These are phyloP conservation scores for Gorsachius magnificus DNA, from an alignment of 2,797 vertebrate species.

Conservation along the genomic window DNA sequence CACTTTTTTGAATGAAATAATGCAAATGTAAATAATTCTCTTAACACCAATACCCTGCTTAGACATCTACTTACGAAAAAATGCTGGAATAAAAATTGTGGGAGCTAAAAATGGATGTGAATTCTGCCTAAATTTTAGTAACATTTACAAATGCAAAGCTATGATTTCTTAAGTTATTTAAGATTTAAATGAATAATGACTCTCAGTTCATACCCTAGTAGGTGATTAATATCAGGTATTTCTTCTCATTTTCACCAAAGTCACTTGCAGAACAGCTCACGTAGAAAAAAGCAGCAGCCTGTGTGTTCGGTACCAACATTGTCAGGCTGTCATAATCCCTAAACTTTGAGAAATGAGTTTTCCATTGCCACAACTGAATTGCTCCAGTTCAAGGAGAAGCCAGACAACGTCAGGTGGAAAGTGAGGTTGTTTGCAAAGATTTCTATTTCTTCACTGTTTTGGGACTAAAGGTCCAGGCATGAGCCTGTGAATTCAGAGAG, in stretches of 20 bases:
- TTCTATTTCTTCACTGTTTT: not conserved
- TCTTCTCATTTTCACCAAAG: not conserved
- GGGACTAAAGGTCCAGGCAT: not conserved
- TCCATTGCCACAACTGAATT: not conserved
- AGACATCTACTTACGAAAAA: not conserved
- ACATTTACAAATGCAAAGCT: slow-evolving; percentile 7
- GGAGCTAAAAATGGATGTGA: not conserved
- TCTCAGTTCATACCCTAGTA: not conserved
- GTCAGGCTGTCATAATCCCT: not conserved
- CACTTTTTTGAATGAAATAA: not conserved
- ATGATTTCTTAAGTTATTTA: not conserved
- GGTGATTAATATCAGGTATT: not conserved
- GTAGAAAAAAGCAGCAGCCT: not conserved
- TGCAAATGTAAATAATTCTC: slow-evolving; percentile 22
- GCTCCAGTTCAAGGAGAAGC: not conserved
- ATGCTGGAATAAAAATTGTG: slow-evolving; percentile 38
- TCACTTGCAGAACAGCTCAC: not conserved
- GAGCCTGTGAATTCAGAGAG: not conserved
- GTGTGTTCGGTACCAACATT: not conserved
- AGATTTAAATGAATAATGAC: slow-evolving; percentile 5
- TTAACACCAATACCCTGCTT: not conserved
- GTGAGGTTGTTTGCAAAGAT: not conserved
- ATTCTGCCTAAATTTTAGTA: slow-evolving; percentile 12
- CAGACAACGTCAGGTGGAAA: not conserved
- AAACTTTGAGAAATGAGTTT: not conserved